Evolutionary conservation across 2,113 vertebrate genomes (phyloP), one percentile per base, ranked within the genome.

Genomic region (Rhinolophus ferrumequinum): DNA sequence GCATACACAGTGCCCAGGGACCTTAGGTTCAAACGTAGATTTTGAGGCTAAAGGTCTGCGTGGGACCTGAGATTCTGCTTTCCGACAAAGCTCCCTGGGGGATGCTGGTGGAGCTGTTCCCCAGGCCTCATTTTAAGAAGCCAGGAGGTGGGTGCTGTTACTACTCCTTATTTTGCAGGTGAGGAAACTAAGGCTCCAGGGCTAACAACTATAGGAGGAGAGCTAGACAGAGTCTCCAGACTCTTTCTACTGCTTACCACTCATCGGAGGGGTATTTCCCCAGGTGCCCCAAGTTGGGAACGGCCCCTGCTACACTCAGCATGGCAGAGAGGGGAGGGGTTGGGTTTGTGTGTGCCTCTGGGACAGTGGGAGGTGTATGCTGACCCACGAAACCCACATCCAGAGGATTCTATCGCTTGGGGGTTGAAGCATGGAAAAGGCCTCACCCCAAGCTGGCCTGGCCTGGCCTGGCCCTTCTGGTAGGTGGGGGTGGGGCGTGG

Each of bases 401-500:
- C 28, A 60, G 75, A 47, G 79, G 66, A 26, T 8, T 24, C 64
- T 8, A 26, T 10, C 38, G 50, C 13, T 35, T 8, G 3, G 44
- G 64, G 58, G 24, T 0, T 7, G 67, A 33, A 67, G 73, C 30
- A 8, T 5, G 9, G 38, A 41, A 41, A 62, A 69, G 16, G 33
- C 33, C 41, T 15, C 15, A 15, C 12, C 41, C 35, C 2, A 2
- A 11, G 9, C 56, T 38, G 18, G 4, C 58, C 26, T 30, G 14
- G 4, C 58, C 26, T 30, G 13, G 80, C 67, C 18, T 35, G 33
- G 72, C 44, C 67, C 28, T 60, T 13, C 30, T 16, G 64, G 41
- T 26, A 2, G 58, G 56, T 1, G 13, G 16, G 12, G 1, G 70
- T 73, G 24, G 9, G 4, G 2, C 33, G 0, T 1, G 41, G 50